Evolutionary conservation across 2,113 vertebrate genomes (phyloP), one percentile per base, ranked within the genome.

Genomic region (Gopherus evgoodei): DNA sequence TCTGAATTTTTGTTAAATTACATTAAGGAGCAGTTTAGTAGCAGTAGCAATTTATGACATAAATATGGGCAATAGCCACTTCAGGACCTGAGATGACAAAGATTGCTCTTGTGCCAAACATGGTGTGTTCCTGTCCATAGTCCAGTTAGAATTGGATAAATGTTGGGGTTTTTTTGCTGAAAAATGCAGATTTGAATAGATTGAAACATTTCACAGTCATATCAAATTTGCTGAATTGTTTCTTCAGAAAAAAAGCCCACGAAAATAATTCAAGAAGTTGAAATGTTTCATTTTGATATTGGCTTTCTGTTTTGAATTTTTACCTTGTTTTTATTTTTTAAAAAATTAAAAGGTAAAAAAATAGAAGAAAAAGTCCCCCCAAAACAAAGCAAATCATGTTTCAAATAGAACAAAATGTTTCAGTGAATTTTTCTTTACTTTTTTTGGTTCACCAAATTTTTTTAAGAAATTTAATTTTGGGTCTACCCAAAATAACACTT

Each of bases 81-180:
- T 78, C 69, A 92, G 79, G 22, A 91, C 72, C 2, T 0, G 0
- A 13, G 87, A 82, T 69, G 90, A 93, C 89, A 79, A 49, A 11
- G 56, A 25, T 10, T 25, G 54, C 54, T 10, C 8, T 8, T 56
- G 22, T 6, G 6, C 56, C 0, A 1, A 59, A 91, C 78, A 76
- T 56, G 84, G 90, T 86, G 21, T 14, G 13, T 90, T 92, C 11
- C 62, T 29, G 22, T 89, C 72, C 44, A 93, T 88, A 54, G 56
- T 82, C 52, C 27, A 24, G 6, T 17, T 62, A 62, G 6, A 62
- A 62, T 35, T 62, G 29, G 59, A 62, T 16, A 29, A 35, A 35
- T 49, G 47, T 49, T 49, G 47, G 47, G 47, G 10, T 3, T 8
- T 35, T 62, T 62, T 62, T 14, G 31, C 59, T 62, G 59, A 62